phyloP scores from a whole-genome alignment of 2,888 invertebrate species.

The Azorinus chamasolen region DNA sequence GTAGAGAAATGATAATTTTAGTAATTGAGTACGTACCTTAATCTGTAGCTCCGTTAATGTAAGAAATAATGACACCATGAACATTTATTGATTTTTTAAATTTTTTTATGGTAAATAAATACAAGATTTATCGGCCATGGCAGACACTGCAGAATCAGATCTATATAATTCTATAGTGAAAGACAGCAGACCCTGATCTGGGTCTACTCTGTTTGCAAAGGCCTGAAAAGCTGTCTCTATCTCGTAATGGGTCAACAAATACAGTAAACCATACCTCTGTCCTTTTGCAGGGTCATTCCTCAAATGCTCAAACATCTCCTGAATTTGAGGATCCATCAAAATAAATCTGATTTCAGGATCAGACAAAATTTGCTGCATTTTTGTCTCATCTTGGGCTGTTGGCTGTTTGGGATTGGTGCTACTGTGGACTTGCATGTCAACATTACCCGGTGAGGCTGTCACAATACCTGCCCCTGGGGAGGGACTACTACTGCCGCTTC shows the following conservation, averaged over 20 bases:
- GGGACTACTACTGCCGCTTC: conserved; percentile 4
- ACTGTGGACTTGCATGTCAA: conserved; percentile 67
- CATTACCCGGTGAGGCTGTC: conserved; percentile 35
- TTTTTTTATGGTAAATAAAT: too few species aligned
- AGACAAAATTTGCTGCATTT: conserved; percentile 72
- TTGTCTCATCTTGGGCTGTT: conserved; percentile 67
- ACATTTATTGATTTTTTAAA: too few species aligned
- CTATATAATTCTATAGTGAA: too few species aligned
- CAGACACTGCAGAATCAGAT: too few species aligned
- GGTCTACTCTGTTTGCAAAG: too few species aligned
- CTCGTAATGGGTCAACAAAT: background rate
- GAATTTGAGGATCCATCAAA: conserved; percentile 78
- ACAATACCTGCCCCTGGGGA: conserved; percentile 13
- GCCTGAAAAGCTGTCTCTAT: too few species aligned
- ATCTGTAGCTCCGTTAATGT: too few species aligned
- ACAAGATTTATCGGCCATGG: too few species aligned
- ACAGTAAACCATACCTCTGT: conserved; percentile 73
- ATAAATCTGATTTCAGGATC: conserved; percentile 77
- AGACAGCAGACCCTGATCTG: too few species aligned
- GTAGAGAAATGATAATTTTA: too few species aligned
- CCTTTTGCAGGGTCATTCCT: conserved; percentile 77
- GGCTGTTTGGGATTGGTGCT: conserved; percentile 69
- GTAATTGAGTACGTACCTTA: too few species aligned
- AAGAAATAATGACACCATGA: too few species aligned
- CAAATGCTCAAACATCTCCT: conserved; percentile 75